These are phyloP conservation scores for Drosophila villosipedis DNA, from an alignment of 2,888 invertebrate species.

Conservation along the genomic window DNA sequence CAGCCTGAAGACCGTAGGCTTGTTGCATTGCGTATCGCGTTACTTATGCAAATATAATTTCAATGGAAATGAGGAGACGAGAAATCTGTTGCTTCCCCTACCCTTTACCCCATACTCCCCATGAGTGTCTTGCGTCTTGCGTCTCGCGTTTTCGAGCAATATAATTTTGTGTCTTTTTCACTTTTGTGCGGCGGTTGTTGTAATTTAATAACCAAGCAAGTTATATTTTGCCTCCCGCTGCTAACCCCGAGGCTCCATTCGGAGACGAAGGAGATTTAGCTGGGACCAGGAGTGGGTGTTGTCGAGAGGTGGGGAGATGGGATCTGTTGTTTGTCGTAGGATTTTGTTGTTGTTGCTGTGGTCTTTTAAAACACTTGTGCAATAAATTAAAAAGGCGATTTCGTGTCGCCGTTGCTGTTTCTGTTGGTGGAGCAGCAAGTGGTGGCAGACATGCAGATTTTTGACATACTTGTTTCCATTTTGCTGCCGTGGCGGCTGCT, in stretches of 20 bases:
- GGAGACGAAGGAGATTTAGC: constrained; percentile 34
- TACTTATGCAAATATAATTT: constrained; percentile 82
- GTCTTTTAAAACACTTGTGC: constrained; percentile 80
- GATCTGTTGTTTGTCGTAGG: constrained; percentile 41
- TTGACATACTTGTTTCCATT: constrained; percentile 81
- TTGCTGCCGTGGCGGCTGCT: constrained; percentile 73
- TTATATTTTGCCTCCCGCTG: constrained; percentile 81
- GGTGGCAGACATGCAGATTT: constrained; percentile 82
- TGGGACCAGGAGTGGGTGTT: constrained; percentile 2
- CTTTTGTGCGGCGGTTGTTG: constrained; percentile 73
- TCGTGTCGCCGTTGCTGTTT: constrained; percentile 61
- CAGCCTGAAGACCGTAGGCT: constrained; percentile 32
- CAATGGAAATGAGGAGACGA: constrained; percentile 74
- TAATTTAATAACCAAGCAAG: constrained; percentile 78
- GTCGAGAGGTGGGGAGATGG: not conserved
- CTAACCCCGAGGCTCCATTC: constrained; percentile 58
- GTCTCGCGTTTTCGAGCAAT: constrained; percentile 51
- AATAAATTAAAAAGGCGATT: constrained; percentile 81
- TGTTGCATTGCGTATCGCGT: constrained; percentile 74
- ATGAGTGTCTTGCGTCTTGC: not conserved
- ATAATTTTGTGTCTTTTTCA: constrained; percentile 79
- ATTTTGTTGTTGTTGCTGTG: constrained; percentile 32
- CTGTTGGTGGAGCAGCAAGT: constrained; percentile 65
- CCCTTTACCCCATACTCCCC: not conserved
- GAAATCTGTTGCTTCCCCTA: constrained; percentile 56